These are phyloP conservation scores for Pogonocichla stellata DNA, from an alignment of 2,113 vertebrate genomes.

Conservation along the genomic window DNA sequence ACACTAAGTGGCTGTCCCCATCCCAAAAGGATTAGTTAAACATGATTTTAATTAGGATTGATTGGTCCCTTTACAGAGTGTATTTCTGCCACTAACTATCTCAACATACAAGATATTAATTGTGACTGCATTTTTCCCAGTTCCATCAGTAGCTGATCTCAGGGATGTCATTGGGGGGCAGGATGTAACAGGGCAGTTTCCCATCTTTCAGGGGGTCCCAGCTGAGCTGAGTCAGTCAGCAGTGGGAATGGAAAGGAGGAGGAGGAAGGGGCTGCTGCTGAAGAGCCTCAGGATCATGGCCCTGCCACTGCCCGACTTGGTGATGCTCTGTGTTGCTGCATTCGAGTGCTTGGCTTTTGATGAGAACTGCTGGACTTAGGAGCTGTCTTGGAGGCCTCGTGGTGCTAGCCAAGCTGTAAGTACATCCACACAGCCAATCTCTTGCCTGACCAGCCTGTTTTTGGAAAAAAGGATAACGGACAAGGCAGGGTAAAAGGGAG, in stretches of 20 bases:
- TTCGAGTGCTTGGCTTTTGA: not conserved
- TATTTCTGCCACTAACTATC: not conserved
- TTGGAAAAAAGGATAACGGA: not conserved
- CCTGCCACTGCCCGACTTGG: accelerated
- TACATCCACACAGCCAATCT: not conserved
- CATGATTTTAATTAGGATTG: not conserved
- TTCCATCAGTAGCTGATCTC: not conserved
- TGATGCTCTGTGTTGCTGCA: not conserved
- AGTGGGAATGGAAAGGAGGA: not conserved
- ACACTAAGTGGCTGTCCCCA: not conserved
- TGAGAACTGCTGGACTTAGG: not conserved
- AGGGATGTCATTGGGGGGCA: not conserved
- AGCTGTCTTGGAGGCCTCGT: not conserved
- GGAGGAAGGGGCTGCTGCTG: accelerated
- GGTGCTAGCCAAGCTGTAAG: not conserved
- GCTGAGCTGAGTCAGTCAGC: not conserved
- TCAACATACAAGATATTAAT: not conserved
- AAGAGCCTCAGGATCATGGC: accelerated
- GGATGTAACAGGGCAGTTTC: not conserved
- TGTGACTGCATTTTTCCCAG: not conserved
- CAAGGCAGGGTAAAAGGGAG: not conserved
- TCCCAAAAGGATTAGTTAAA: not conserved
- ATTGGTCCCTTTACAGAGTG: not conserved
- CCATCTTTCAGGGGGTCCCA: not conserved
- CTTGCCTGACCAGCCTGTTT: not conserved